These are phyloP conservation scores for Alcedo atthis DNA, from an alignment of 2,797 vertebrate genomes.

Conservation along the genomic window DNA sequence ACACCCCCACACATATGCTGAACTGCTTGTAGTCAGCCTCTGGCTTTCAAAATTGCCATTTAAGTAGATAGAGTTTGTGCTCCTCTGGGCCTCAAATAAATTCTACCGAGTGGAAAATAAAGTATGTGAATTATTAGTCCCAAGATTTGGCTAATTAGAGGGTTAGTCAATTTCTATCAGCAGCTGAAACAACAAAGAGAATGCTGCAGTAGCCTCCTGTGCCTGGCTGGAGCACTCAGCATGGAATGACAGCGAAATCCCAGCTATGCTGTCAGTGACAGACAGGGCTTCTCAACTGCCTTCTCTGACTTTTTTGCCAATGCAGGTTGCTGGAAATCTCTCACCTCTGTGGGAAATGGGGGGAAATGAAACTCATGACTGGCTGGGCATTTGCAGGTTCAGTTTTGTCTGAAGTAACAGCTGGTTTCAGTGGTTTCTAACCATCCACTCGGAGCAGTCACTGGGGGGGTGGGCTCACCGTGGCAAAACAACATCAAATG, in stretches of 20 bases:
- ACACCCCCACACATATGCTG: slow-evolving; percentile 8
- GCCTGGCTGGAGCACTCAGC: not conserved
- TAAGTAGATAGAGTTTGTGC: not conserved
- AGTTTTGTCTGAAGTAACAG: not conserved
- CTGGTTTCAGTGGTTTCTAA: not conserved
- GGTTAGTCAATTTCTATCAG: not conserved
- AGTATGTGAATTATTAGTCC: slow-evolving; percentile 7
- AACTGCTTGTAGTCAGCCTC: slow-evolving; percentile 19
- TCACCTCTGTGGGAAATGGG: not conserved
- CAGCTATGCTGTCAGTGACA: not conserved
- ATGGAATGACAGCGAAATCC: slow-evolving; percentile 4
- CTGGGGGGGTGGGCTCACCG: not conserved
- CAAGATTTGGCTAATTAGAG: slow-evolving; percentile 15
- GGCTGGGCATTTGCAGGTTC: not conserved
- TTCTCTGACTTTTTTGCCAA: not conserved
- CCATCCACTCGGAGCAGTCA: not conserved
- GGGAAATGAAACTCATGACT: not conserved
- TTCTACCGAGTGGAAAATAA: slow-evolving; percentile 24
- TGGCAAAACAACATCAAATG: not conserved
- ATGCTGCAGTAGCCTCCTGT: not conserved
- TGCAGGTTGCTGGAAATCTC: not conserved
- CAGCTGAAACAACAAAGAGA: slow-evolving; percentile 33
- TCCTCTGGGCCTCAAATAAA: slow-evolving; percentile 28
- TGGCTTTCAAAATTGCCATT: slow-evolving; percentile 50
- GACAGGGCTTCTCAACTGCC: not conserved